These are phyloP conservation scores for Adelges cooleyi DNA, from an alignment of 1,140 invertebrate species.

Conservation along the genomic window DNA sequence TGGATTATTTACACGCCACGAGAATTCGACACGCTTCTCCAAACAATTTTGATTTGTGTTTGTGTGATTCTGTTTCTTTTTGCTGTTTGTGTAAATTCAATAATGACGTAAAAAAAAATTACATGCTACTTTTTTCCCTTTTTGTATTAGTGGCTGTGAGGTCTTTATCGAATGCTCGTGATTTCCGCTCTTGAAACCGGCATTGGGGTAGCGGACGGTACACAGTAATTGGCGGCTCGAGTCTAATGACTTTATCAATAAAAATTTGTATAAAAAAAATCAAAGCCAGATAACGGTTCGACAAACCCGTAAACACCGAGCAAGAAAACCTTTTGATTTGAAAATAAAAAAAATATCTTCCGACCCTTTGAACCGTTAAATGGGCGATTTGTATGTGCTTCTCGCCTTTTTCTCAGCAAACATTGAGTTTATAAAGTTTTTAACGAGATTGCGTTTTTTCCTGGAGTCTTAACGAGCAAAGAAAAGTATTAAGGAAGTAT, in stretches of 20 bases:
- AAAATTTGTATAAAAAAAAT: constrained; percentile 5
- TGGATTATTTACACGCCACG: constrained; percentile 2
- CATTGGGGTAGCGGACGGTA: too few relatives aligned
- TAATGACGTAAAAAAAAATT: background rate
- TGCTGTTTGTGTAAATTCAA: background rate
- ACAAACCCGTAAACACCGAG: background rate
- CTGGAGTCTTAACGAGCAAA: background rate
- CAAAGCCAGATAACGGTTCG: constrained; percentile 21
- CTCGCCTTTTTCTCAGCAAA: constrained; percentile 6
- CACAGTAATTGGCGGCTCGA: constrained; percentile 6
- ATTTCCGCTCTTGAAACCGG: constrained; percentile 4
- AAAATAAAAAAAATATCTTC: background rate
- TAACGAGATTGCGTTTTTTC: constrained; percentile 14
- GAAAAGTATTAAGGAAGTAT: background rate
- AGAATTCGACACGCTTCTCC: constrained; percentile 2
- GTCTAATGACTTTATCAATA: constrained; percentile 26
- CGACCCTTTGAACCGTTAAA: constrained; percentile 2
- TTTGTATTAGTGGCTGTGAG: too few relatives aligned
- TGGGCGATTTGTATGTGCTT: background rate
- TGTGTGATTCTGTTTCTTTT: background rate
- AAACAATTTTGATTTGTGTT: background rate
- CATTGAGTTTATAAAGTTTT: constrained; percentile 10
- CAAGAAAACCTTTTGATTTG: constrained; percentile 22
- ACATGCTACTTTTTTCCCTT: constrained; percentile 11
- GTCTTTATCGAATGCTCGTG: background rate